Conservation (phyloP, 1,140 invertebrate species). For the Trichonephila clavipes region DNA sequence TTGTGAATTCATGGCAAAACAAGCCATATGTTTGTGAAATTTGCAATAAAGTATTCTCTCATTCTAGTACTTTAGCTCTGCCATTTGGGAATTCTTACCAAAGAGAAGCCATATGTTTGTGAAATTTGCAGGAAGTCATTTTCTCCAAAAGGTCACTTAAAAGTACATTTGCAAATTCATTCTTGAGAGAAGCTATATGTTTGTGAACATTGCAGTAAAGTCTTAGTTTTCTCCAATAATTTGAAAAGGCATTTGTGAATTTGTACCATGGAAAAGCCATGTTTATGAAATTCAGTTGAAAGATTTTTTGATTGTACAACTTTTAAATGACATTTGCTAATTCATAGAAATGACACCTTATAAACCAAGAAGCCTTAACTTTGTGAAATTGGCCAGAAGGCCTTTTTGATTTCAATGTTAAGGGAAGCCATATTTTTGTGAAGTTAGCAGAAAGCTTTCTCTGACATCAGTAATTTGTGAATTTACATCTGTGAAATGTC, state of each 20-base stretch:
- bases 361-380: too few relatives aligned
- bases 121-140: background rate
- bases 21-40: background rate
- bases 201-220: background rate
- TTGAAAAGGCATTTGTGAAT: background rate
- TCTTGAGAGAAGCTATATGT: background rate
- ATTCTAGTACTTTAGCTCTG: background rate
- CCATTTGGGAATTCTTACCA: background rate
- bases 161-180: background rate
- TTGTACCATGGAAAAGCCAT: too few relatives aligned
- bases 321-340: too few relatives aligned
- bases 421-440: too few relatives aligned
- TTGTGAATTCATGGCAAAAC: background rate
- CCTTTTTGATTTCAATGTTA: too few relatives aligned
- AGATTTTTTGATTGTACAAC: too few relatives aligned
- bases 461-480: too few relatives aligned
- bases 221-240: background rate
- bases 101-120: background rate
- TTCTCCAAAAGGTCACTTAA: background rate
- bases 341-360: too few relatives aligned
- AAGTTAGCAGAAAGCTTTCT: too few relatives aligned
- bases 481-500: too few relatives aligned
- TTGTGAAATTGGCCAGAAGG: too few relatives aligned
- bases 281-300: too few relatives aligned
- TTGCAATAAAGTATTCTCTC: background rate